Evolutionary conservation across 2,113 vertebrate species (phyloP).

Genomic region (Hemibagrus wyckioides): DNA sequence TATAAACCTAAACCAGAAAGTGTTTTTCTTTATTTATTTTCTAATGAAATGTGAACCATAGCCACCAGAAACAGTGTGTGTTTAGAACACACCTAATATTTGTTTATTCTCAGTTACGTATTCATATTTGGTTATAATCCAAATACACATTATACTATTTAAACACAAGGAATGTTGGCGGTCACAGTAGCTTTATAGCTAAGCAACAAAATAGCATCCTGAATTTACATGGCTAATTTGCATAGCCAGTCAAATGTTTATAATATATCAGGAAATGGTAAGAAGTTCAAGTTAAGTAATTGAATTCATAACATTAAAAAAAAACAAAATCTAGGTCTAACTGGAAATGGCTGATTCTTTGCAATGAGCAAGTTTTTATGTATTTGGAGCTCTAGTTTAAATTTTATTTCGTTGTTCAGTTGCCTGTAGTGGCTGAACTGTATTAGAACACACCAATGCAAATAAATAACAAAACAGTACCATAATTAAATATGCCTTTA

Average conservation of each 20-base stretch:
- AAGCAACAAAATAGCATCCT: background rate
- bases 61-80: no score
- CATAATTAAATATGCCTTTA: background rate
- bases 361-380: background rate
- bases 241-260: background rate
- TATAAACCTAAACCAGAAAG: background rate
- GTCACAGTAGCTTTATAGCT: no score
- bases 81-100: background rate
- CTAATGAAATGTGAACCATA: background rate
- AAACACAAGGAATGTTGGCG: background rate
- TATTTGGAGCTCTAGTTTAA: background rate
- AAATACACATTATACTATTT: background rate
- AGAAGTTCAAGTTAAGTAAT: no score
- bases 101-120: background rate
- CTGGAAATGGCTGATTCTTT: background rate
- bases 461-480: background rate
- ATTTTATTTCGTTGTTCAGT: background rate
- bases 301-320: no score
- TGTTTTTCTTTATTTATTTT: background rate
- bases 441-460: background rate
- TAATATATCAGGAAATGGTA: no score
- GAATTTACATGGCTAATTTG: background rate
- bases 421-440: background rate
- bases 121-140: background rate
- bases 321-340: background rate